Evolutionary conservation across 2,888 invertebrate genomes (phyloP).

Genomic region (Drosophila koepferae): DNA sequence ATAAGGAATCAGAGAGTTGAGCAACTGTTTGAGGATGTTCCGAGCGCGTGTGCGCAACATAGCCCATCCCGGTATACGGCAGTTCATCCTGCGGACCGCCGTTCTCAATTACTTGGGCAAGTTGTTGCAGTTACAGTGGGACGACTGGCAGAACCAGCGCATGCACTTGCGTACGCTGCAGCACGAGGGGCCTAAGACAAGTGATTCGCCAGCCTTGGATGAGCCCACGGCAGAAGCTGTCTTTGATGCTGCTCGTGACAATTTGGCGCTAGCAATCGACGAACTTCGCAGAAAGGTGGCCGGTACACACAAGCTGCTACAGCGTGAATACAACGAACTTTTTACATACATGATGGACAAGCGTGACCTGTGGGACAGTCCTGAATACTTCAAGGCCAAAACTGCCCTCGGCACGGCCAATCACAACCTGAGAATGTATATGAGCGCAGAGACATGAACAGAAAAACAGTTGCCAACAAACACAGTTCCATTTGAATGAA

Average conservation of each 20-base stretch:
- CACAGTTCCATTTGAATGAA: slow-evolving; percentile 26
- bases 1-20: slow-evolving; percentile 16
- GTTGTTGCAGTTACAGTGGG: slow-evolving; percentile 56
- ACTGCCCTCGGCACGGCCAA: slow-evolving; percentile 53
- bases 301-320: slow-evolving; percentile 43
- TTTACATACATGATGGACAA: slow-evolving; percentile 64
- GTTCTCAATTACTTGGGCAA: slow-evolving; percentile 62
- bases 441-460: slow-evolving; percentile 22
- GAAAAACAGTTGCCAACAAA: slow-evolving; percentile 30
- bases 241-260: not conserved
- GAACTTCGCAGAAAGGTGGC: slow-evolving; percentile 34
- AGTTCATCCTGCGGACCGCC: slow-evolving; percentile 65
- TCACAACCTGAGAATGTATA: slow-evolving; percentile 40
- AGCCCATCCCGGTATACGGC: slow-evolving; percentile 68
- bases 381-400: slow-evolving; percentile 71
- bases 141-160: slow-evolving; percentile 57
- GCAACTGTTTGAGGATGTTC: slow-evolving; percentile 47
- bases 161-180: slow-evolving; percentile 36
- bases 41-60: slow-evolving; percentile 37
- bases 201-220: not conserved
- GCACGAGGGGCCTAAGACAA: not conserved
- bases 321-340: slow-evolving; percentile 63
- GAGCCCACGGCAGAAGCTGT: not conserved
- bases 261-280: slow-evolving; percentile 31
- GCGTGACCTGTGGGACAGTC: slow-evolving; percentile 68